Base-by-base conservation (phyloP, 2,888 invertebrate species). In the Lochmaea crataegi region DNA sequence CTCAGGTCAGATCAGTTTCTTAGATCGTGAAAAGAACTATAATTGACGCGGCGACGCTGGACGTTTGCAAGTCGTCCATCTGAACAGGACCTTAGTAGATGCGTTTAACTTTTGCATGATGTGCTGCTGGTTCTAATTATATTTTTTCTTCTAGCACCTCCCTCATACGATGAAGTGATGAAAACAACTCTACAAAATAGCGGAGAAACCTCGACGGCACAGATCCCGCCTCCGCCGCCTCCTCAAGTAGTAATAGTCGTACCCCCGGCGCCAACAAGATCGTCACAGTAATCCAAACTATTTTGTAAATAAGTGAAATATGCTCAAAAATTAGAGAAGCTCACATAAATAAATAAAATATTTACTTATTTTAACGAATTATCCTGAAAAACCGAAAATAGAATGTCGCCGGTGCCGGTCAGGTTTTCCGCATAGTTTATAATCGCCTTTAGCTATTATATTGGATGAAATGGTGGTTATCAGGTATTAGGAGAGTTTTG, bases 131-230 rank as follows among this genome's bases (percentile, higher is more conserved):
- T 38, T 38, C 7, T 38, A 9, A 38, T 38, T 0, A 38, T 60
- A 11, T 60, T 60, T 42, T 63, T 61, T 74, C 60, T 80, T 81
- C 41, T 68, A 82, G 82, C 77, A 61, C 82, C 82, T 45, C 82
- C 82, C 10, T 79, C 81, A 38, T 82, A 82, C 48, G 82, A 82
- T 66, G 82, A 82, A 78, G 82, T 81, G 4, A 79, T 82, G 75
- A 79, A 77, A 74, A 72, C 80, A 64, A 76, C 78, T 26, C 70
- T 68, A 53, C 73, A 73, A 11, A 72, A 74, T 4, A 77, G 72
- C 42, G 74, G 80, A 18, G 72, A 75, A 71, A 70, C 66, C 60
- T 66, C 75, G 38, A 64, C 61, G 61, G 74, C 32, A n/a, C 32
- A 67, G 32, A n/a, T 38, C 12, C 16, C 42, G 11, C 41, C 61